Conservation (phyloP, 2,888 invertebrate species). For the Heliconius charithonia region DNA sequence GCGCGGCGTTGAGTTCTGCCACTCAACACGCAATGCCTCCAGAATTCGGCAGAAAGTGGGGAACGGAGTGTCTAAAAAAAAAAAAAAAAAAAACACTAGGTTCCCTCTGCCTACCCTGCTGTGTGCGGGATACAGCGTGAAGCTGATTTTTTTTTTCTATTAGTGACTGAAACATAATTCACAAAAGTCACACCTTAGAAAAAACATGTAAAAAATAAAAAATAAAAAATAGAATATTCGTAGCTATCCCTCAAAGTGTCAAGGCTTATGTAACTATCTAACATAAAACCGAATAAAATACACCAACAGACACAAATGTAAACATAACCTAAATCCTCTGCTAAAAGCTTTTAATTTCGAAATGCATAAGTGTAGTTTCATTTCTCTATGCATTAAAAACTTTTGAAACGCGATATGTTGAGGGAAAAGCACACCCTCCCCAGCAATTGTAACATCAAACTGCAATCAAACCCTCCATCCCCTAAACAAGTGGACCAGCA, state of each 20-base stretch:
- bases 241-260: neutral
- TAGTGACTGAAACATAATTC: neutral
- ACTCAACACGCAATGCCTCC: no score
- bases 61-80: no score
- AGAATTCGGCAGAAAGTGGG: no score
- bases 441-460: slow-evolving; percentile 12
- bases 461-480: slow-evolving; percentile 6
- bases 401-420: slow-evolving; percentile 12
- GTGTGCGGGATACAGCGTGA: no score
- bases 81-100: no score
- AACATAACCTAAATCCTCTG: slow-evolving; percentile 18
- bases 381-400: slow-evolving; percentile 30
- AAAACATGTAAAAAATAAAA: neutral
- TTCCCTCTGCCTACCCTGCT: no score
- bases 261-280: neutral
- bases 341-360: slow-evolving; percentile 34
- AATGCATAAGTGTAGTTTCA: slow-evolving; percentile 21
- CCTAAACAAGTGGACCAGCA: neutral
- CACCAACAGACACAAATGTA: neutral
- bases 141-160: no score
- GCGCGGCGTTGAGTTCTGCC: no score
- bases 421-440: slow-evolving; percentile 8
- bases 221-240: neutral
- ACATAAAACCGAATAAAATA: neutral
- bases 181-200: neutral